Percentiles rank a stretch among this genome's conserved stretches.
Conservation (phyloP, 2,113 vertebrate species). For the Sphyrna mokarran region DNA sequence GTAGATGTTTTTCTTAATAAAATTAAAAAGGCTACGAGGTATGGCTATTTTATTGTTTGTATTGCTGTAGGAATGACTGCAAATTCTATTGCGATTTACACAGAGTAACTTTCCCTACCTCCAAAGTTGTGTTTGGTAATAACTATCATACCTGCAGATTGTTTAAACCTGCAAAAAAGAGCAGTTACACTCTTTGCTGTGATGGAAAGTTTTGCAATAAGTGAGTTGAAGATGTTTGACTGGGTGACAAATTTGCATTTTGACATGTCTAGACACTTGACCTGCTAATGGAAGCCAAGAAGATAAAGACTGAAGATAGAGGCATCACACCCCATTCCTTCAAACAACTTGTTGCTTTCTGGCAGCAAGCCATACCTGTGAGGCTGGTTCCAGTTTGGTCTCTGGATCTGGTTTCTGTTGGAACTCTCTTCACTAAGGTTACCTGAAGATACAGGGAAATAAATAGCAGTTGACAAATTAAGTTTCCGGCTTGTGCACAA, state of each 20-base stretch:
- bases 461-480: background rate
- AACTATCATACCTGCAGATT: background rate
- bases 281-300: background rate
- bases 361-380: constrained; percentile 31
- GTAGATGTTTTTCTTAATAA: background rate
- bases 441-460: background rate
- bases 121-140: background rate
- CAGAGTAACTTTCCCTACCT: background rate
- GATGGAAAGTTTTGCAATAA: background rate
- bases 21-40: background rate
- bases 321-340: background rate
- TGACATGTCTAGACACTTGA: background rate
- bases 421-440: background rate
- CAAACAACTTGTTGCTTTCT: background rate
- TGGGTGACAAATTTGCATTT: background rate
- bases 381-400: constrained; percentile 22
- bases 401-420: constrained; percentile 1
- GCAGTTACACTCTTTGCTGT: background rate
- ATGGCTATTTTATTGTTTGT: background rate
- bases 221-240: background rate
- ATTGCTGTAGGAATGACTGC: background rate
- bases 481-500: background rate
- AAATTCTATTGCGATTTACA: background rate
- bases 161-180: background rate
- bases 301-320: background rate